Base-by-base conservation (phyloP, 2,888 invertebrate genomes). In the Agonopterix alstromeriana region DNA sequence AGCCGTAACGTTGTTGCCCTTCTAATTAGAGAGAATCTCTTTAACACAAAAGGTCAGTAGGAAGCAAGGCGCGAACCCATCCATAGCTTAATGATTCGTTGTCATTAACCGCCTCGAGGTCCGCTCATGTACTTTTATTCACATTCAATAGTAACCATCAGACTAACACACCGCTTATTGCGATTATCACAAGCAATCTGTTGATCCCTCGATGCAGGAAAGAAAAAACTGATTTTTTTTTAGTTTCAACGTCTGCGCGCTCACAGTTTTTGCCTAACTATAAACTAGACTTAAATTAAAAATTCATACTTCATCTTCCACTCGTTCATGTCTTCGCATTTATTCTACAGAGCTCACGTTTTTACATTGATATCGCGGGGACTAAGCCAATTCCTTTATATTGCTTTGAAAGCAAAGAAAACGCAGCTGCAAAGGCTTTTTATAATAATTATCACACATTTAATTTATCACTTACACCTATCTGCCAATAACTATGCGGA, bases 181-280 rank as follows among this genome's bases (percentile, higher is more conserved):
- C 78, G 77, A 76, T 75, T 85, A 83, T 84, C 84, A 86, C 86
- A 85, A 69, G 67, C 62, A 70, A 66, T 62, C 64, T 65, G 78
- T 80, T 84, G 82, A 83, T 82, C 83, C 85, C 86, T 77, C 82
- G 77, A 78, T 72, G 77, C 77, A 77, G 74, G 69, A 77, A 79
- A 82, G 70, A 75, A 79, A 80, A 64, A 66, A 65, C 69, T 69
- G 71, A 64, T 67, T 73, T 68, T 69, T 65, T 61, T 57, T 60
- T 55, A 27, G 51, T 57, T 61, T 73, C 68, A 63, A 59, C 67
- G 75, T 73, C 71, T 71, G 73, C 75, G 72, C 62, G 62, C 72
- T 77, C 75, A 78, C 79, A 77, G 77, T 77, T 79, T 83, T 82
- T 73, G 80, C 88, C 88, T 88, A 88, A 85, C 87, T 88, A 88